These are phyloP conservation scores for Hydrotaea cyrtoneurina DNA, from an alignment of 2,888 invertebrate genomes.

Conservation along the genomic window DNA sequence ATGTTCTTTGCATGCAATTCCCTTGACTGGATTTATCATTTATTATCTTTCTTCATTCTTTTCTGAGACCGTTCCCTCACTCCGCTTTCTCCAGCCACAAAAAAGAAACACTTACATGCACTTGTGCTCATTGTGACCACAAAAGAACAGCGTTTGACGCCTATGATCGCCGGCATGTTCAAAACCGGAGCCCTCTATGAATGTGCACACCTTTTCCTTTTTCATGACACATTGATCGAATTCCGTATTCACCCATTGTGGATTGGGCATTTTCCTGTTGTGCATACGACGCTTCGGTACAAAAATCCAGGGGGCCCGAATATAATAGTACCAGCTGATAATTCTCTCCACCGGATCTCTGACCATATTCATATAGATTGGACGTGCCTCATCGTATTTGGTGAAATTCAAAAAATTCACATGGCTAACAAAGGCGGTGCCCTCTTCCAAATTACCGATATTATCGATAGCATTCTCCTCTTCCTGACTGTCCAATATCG, in stretches of 20 bases:
- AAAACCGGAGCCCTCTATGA: conserved; percentile 89
- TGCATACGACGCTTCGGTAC: conserved; percentile 89
- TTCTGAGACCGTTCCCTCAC: background rate
- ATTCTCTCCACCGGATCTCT: conserved; percentile 94
- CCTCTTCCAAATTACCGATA: conserved; percentile 74
- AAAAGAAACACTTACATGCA: conserved; percentile 93
- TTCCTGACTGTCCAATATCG: conserved; percentile 69
- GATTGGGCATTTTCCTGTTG: conserved; percentile 85
- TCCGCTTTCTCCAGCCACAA: background rate
- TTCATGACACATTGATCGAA: conserved; percentile 92
- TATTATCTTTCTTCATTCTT: no score
- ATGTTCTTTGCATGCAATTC: no score
- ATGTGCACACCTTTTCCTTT: conserved; percentile 90
- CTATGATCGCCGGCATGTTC: conserved; percentile 93
- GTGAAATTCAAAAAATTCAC: conserved; percentile 78
- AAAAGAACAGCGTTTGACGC: conserved; percentile 93
- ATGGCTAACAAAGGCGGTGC: conserved; percentile 75
- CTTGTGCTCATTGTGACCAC: conserved; percentile 89
- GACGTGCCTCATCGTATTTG: conserved; percentile 86
- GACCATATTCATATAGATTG: conserved; percentile 94
- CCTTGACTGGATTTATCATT: no score
- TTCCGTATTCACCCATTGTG: conserved; percentile 93
- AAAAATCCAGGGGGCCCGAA: conserved; percentile 94
- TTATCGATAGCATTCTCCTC: conserved; percentile 75
- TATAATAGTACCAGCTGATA: conserved; percentile 95